Evolutionary conservation across 2,888 invertebrate genomes (phyloP).

Genomic region (Plagodis pulveraria): DNA sequence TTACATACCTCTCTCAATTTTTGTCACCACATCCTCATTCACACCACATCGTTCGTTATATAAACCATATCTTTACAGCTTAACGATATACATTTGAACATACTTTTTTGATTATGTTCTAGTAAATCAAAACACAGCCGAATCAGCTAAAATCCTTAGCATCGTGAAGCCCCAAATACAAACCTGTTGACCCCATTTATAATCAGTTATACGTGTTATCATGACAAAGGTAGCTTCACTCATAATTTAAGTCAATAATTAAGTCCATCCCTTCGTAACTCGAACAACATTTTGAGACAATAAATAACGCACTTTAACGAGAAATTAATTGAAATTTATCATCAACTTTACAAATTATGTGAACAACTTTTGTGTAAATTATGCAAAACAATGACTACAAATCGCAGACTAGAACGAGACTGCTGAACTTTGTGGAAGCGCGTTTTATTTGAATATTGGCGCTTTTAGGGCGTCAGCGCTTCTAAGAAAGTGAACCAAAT

Average conservation of each 20-base stretch:
- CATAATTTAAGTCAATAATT: not conserved
- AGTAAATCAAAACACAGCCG: too few relatives aligned
- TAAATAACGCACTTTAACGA: slow-evolving; percentile 5
- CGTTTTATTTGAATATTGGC: slow-evolving; percentile 2
- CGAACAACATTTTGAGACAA: not conserved
- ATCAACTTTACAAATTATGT: slow-evolving; percentile 17
- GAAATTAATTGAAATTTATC: slow-evolving; percentile 14
- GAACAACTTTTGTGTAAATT: slow-evolving; percentile 17
- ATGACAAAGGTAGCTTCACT: not conserved
- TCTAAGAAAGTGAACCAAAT: too few relatives aligned
- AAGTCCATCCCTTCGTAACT: not conserved
- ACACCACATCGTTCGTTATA: too few relatives aligned
- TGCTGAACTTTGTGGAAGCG: not conserved
- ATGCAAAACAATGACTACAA: slow-evolving; percentile 24
- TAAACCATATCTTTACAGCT: too few relatives aligned
- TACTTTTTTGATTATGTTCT: too few relatives aligned
- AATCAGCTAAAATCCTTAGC: too few relatives aligned
- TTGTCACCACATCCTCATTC: too few relatives aligned
- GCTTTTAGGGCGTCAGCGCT: too few relatives aligned
- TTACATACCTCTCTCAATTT: too few relatives aligned
- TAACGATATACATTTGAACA: too few relatives aligned
- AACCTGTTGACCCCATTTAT: too few relatives aligned
- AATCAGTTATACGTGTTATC: not conserved
- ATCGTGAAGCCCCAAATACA: too few relatives aligned
- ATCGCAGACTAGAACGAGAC: slow-evolving; percentile 13